A percentile compares a stretch with the other conserved stretches of the same genome.
Conservation (phyloP, 2,113 vertebrate species). For the Columba livia region DNA sequence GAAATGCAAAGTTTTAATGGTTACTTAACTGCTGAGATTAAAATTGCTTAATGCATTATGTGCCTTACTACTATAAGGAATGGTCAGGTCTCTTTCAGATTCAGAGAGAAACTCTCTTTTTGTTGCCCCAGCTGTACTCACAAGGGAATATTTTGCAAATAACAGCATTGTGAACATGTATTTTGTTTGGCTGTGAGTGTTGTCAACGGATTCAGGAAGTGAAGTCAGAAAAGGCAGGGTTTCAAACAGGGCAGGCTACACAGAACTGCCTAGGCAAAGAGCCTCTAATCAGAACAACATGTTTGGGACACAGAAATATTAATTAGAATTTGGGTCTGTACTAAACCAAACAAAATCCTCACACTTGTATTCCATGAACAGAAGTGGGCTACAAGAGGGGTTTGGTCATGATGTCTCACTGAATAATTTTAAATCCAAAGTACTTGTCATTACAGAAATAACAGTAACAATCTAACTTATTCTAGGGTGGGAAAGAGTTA, state of each 20-base stretch:
- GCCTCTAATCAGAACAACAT: conserved; percentile 62
- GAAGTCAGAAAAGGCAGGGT: conserved; percentile 76
- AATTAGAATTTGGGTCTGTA: conserved; percentile 29
- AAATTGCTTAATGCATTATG: not conserved
- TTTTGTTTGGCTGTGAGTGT: conserved; percentile 77
- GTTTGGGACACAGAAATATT: conserved; percentile 49
- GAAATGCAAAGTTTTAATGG: conserved; percentile 46
- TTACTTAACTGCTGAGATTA: not conserved
- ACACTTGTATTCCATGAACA: not conserved
- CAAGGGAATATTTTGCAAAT: conserved; percentile 77
- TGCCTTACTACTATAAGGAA: conserved; percentile 58
- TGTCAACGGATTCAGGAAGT: conserved; percentile 81
- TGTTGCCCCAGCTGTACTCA: conserved; percentile 78
- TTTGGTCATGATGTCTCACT: not conserved
- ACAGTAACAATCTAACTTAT: not conserved
- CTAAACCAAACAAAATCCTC: not conserved
- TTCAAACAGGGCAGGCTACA: conserved; percentile 72
- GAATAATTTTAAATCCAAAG: not conserved
- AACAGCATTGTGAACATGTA: conserved; percentile 76
- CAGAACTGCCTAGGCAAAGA: conserved; percentile 68
- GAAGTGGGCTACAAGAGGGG: not conserved
- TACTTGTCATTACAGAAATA: not conserved
- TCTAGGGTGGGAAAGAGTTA: not conserved
- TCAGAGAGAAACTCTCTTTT: conserved; percentile 68
- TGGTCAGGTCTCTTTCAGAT: conserved; percentile 45